Percentiles rank a stretch among this genome's conserved stretches.
phyloP scores from a whole-genome alignment of 2,113 vertebrate species.

The Erinaceus europaeus region DNA sequence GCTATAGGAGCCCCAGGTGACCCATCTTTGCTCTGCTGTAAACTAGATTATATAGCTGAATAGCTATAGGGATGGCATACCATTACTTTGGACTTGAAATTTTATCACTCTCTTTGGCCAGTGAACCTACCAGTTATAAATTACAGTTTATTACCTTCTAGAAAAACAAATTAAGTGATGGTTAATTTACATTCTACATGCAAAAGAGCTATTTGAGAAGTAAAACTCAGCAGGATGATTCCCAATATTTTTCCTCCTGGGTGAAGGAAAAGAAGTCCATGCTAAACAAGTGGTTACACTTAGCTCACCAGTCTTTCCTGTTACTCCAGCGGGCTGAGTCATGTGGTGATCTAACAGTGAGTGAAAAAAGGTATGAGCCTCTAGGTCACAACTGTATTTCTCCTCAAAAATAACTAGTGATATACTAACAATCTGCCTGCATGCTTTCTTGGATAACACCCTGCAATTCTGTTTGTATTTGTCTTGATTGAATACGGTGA shows the following conservation, averaged over 20 bases:
- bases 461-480: neutral
- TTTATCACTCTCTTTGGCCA: conserved; percentile 63
- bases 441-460: neutral
- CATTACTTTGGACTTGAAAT: conserved; percentile 38
- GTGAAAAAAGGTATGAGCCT: neutral
- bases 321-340: neutral
- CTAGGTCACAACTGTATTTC: neutral
- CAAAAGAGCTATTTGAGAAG: conserved; percentile 35
- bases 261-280: neutral
- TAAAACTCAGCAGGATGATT: conserved; percentile 26
- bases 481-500: neutral
- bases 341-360: neutral
- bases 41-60: conserved; percentile 41
- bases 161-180: conserved; percentile 67
- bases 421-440: neutral
- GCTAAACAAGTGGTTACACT: neutral
- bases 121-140: conserved; percentile 61
- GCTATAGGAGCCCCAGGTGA: conserved; percentile 33
- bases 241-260: neutral
- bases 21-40: conserved; percentile 39
- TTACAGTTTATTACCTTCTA: conserved; percentile 62
- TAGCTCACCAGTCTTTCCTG: neutral
- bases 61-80: conserved; percentile 26
- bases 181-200: conserved; percentile 43
- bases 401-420: too few species aligned